Evolutionary conservation across 1,140 invertebrate genomes (phyloP).

Genomic region (Drosophila littoralis): DNA sequence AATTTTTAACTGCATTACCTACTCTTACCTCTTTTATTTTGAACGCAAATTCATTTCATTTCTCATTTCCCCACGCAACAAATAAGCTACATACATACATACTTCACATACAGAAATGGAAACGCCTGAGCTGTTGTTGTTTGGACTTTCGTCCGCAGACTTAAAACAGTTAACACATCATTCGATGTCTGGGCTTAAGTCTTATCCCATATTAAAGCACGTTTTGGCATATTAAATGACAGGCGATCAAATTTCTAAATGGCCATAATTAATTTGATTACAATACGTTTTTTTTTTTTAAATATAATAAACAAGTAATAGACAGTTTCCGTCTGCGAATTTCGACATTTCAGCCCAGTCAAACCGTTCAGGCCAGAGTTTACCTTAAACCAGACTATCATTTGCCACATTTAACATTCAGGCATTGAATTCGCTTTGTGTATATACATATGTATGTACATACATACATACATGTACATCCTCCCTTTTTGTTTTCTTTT

Average conservation of each 20-base stretch:
- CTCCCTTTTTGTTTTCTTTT: conserved; percentile 3
- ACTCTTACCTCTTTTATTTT: no score
- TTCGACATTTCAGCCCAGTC: not conserved
- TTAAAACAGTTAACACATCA: not conserved
- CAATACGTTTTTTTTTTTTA: not conserved
- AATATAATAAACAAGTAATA: conserved; percentile 1
- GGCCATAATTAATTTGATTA: not conserved
- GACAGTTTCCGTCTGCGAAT: not conserved
- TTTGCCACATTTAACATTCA: conserved; percentile 7
- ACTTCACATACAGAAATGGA: no score
- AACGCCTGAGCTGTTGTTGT: no score
- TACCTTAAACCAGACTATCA: conserved; percentile 16
- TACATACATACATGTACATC: conserved; percentile 1
- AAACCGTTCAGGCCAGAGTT: not conserved
- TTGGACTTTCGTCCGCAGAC: not conserved
- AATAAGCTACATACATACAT: no score
- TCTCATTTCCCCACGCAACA: no score
- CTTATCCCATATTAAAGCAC: conserved; percentile 8
- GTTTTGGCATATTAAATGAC: conserved; percentile 16
- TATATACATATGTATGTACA: not conserved
- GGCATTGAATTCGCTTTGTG: conserved; percentile 15
- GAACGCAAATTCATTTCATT: no score
- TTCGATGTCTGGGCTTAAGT: conserved; percentile 14
- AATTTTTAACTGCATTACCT: no score
- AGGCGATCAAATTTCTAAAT: conserved; percentile 5